Evolutionary conservation across 2,888 invertebrate species (phyloP), one percentile per base, ranked within the genome.

Genomic region (Falcaria lacertinaria): DNA sequence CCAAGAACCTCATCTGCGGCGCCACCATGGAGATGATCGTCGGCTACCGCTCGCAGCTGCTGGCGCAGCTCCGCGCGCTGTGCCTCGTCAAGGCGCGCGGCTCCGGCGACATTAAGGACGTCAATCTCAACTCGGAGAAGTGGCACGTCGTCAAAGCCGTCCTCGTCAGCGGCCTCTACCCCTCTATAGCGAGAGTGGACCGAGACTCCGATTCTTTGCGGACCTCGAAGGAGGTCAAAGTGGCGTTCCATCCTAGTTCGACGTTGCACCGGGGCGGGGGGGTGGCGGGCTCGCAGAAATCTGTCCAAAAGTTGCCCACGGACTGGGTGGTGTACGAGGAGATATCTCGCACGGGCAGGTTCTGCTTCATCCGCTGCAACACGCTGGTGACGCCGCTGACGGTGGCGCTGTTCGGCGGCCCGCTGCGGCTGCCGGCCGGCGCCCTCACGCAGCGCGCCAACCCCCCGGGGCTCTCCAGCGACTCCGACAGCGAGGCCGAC

Each of bases 81-180:
- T 93, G 95, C 2, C 94, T 96, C 61, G 93, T 97, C 0, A 90
- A 92, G 43, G 78, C 91, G 0, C 74, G 91, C 40, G 91, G 91
- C 1, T 80, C 91, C 0, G 72, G 72, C 2, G 73, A 74, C 39
- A 73, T 74, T 2, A 74, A 74, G 54, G 95, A 96, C 65, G 90
- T 97, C 32, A 98, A 98, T 80, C 77, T 90, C 1, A 94, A 97
- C 82, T 94, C 96, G 0, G 93, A 95, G 60, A 94, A 94, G 69
- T 97, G 97, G 97, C 94, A 96, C 8, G 92, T 98, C 42, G 94
- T 99, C 0, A 98, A 98, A 71, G 95, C 96, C 0, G 96, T 96
- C 1, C 86, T 98, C 25, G 93, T 94, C 17, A 95, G 96, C 2
- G 98, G 98, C 0, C 90, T 96, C 46, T 98, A 98, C 80, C 98